Conservation (phyloP, 2,888 invertebrate genomes). For the Caenorhabditis drosophilae region DNA sequence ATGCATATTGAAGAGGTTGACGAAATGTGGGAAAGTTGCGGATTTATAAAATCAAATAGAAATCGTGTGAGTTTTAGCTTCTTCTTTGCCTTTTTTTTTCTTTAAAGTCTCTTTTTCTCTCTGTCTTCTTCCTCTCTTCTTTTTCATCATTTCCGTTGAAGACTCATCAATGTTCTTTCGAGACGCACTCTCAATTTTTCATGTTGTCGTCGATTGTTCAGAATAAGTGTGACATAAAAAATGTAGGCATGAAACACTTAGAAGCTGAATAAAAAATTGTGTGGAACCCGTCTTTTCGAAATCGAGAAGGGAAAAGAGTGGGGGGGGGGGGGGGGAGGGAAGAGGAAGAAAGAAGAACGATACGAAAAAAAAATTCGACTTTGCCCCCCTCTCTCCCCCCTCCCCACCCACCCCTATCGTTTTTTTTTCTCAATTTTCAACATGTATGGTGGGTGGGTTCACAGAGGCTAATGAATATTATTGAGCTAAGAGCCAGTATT, state of each 20-base stretch:
- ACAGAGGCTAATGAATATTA: neutral
- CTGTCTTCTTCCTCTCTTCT: neutral
- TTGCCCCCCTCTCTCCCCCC: too few relatives aligned
- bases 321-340: too few relatives aligned
- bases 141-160: neutral
- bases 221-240: too few relatives aligned
- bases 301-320: too few relatives aligned
- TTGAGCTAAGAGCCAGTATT: too few relatives aligned
- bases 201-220: too few relatives aligned
- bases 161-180: neutral
- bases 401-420: too few relatives aligned
- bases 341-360: too few relatives aligned
- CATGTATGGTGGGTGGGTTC: too few relatives aligned
- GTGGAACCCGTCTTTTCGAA: neutral
- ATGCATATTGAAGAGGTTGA: slow-evolving; percentile 20
- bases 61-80: slow-evolving; percentile 30
- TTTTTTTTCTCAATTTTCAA: too few relatives aligned
- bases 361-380: too few relatives aligned
- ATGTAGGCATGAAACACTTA: too few relatives aligned
- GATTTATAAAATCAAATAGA: slow-evolving; percentile 38
- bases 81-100: neutral
- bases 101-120: neutral
- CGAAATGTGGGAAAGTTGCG: slow-evolving; percentile 33
- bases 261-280: neutral
- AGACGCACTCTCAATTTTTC: neutral